Evolutionary conservation across 2,888 invertebrate species (phyloP), one percentile per base, ranked within the genome.

Genomic region (Operophtera brumata): DNA sequence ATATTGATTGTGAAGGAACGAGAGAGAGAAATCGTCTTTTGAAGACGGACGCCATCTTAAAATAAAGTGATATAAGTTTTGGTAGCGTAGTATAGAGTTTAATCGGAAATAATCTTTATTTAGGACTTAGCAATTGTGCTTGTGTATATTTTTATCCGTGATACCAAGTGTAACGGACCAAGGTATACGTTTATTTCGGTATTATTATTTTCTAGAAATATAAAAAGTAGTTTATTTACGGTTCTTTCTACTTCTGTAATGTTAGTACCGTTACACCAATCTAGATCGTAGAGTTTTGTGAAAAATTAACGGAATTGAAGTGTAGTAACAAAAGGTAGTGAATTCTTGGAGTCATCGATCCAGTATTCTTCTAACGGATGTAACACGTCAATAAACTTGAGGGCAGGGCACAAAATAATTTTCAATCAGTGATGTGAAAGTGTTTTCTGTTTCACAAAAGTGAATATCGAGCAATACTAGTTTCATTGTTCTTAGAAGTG

Each of bases 91-190:
- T 83, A 72, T 82, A 81, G 75, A 84, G 76, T 81, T 74, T 78
- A 89, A 90, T 89, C 88, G 80, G 78, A 85, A 90, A 88, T 88
- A 87, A 90, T 90, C 90, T 75, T 75, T 70, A 71, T 75, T 80
- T 78, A 75, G 79, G 78, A 77, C 76, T 75, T 81, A 82, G 77
- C 69, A 78, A 82, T 84, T 77, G 78, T 77, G 80, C 78, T 84
- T 80, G 82, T 73, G 72, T 79, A 80, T 73, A 84, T 84, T 81
- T 80, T 75, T 79, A 77, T 78, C 71, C 65, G 70, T 78, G 71
- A 87, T 91, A 93, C 92, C 92, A 92, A 93, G 92, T 92, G 92
- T 94, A 93, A 94, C 94, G 94, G 93, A 94, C 94, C 94, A 93
- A 94, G 94, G 94, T 94, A 92, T 83, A 90, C 74, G 68, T 72